Evolutionary conservation across 1,140 invertebrate genomes (phyloP).

Genomic region (Penaeus vannamei): DNA sequence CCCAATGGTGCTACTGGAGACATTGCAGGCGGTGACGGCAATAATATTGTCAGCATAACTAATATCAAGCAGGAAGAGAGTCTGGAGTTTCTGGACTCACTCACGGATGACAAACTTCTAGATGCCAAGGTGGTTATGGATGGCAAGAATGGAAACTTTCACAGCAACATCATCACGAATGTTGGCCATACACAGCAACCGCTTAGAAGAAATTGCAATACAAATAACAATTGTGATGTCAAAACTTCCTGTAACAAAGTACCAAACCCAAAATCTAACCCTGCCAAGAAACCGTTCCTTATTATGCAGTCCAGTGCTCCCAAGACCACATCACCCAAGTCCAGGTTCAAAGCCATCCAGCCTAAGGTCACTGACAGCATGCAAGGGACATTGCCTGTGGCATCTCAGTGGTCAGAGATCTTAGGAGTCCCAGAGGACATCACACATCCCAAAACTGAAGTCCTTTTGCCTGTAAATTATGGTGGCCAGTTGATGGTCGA

Average conservation of each 20-base stretch:
- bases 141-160: conserved; percentile 41
- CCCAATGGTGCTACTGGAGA: conserved; percentile 45
- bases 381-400: conserved; percentile 8
- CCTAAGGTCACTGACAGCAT: conserved; percentile 39
- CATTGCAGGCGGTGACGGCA: not conserved
- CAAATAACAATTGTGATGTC: not conserved
- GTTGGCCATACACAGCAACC: not conserved
- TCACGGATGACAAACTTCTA: conserved; percentile 53
- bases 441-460: conserved; percentile 1
- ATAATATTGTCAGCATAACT: not conserved
- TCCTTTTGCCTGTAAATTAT: not conserved
- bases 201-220: conserved; percentile 26
- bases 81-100: conserved; percentile 54
- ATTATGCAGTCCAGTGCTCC: conserved; percentile 41
- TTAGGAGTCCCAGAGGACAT: not conserved
- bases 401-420: conserved; percentile 40
- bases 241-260: not conserved
- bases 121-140: conserved; percentile 36
- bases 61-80: conserved; percentile 50
- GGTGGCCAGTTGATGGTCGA: not conserved
- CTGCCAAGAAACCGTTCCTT: conserved; percentile 47
- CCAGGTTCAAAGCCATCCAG: conserved; percentile 60
- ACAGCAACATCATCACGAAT: conserved; percentile 44
- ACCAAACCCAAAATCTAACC: not conserved
- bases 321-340: conserved; percentile 47